These are phyloP conservation scores for Zingel zingel DNA, from an alignment of 2,113 vertebrate genomes.

Conservation along the genomic window DNA sequence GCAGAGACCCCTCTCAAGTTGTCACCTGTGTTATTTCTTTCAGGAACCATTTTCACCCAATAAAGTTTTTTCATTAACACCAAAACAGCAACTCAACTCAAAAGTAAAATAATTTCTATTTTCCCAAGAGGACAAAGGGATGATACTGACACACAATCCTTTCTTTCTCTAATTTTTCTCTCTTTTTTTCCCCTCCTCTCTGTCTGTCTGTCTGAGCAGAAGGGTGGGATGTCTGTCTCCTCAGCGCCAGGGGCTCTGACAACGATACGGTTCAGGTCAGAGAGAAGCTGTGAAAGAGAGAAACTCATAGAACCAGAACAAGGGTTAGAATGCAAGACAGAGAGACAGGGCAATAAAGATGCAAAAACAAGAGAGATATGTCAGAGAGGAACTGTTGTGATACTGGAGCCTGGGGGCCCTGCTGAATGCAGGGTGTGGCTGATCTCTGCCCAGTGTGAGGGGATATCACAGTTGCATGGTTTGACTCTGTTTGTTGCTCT, in stretches of 20 bases:
- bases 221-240: constrained; percentile 64
- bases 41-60: constrained; percentile 43
- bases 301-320: constrained; percentile 42
- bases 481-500: constrained; percentile 27
- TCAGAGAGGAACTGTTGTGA: constrained; percentile 65
- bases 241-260: constrained; percentile 73
- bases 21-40: constrained; percentile 56
- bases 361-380: constrained; percentile 63
- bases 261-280: constrained; percentile 75
- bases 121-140: constrained; percentile 46
- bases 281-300: constrained; percentile 57
- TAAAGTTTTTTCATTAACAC: constrained; percentile 43
- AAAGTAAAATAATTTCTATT: constrained; percentile 50
- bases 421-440: constrained; percentile 73
- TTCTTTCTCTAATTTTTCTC: constrained; percentile 58
- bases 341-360: constrained; percentile 61
- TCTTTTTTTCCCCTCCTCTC: neutral
- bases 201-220: constrained; percentile 47
- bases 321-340: constrained; percentile 31
- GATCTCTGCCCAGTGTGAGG: constrained; percentile 46
- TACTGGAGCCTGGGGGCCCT: constrained; percentile 50
- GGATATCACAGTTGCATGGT: constrained; percentile 54
- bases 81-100: constrained; percentile 5
- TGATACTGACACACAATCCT: constrained; percentile 76
- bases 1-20: constrained; percentile 37